Evolutionary conservation across 2,888 invertebrate genomes (phyloP), one percentile per base, ranked within the genome.

Genomic region (Miltochrista miniata): DNA sequence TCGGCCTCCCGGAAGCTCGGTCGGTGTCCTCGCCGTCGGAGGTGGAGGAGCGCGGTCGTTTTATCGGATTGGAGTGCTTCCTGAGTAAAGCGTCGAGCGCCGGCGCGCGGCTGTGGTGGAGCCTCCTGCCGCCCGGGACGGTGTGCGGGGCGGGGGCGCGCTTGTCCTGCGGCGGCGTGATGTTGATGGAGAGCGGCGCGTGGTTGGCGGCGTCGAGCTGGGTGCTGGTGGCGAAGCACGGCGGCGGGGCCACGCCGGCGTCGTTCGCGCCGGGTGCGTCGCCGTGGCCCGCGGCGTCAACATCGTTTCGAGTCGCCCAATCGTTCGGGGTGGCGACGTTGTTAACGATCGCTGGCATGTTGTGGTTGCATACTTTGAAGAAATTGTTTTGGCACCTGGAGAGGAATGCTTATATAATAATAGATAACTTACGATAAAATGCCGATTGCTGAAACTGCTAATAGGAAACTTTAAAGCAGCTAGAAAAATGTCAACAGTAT

Each of bases 21-120:
- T 38, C 40, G 12, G 43, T 24, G 24, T 48, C 48, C 11, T 46
- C 46, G n/a, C 24, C 34, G 14, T 40, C 46, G 29, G 46, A 24
- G 1, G n/a, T 29, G 11, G 4, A n/a, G n/a, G 24, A 7, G 7
- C 40, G 40, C 3, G 4, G 13, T 0, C 47, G 35, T 33, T 40
- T 47, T 10, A 14, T 18, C 3, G 36, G 14, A 8, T 24, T 39
- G 13, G 33, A n/a, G 9, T 18, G 30, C n/a, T 33, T 29, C 2
- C 11, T n/a, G 29, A 47, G 47, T 7, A 40, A 29, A 13, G 1
- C 11, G 12, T 12, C 29, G 1, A 42, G 14, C 18, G 10, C 2
- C 5, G 13, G 24, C 14, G 48, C 35, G 12, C 38, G 40, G 14
- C n/a, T 30, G 13, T 5, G 11, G 9, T 15, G 8, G 24, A 12